A percentile compares a stretch with the other conserved stretches of the same genome.
Conservation (phyloP, 30 jellyfish, hydroid and myxozoan genomes). For the Chrysaora quinquecirrha region DNA sequence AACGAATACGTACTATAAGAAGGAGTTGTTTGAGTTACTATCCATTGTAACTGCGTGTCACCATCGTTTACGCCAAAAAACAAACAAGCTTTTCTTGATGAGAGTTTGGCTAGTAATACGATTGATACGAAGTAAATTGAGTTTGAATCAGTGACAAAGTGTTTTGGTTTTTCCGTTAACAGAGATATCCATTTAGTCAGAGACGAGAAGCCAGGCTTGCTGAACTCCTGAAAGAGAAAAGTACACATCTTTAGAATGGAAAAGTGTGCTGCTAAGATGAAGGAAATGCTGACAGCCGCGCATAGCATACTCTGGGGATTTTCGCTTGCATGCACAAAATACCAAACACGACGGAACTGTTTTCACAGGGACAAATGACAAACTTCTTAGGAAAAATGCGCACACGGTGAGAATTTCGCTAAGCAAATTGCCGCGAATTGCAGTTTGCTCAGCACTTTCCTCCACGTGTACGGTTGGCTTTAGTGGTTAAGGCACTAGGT, state of each 20-base stretch:
- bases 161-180: neutral
- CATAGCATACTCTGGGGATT: no score
- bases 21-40: neutral
- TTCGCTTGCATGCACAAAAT: no score
- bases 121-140: constrained; percentile 10
- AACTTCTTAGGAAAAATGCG: no score
- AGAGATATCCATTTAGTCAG: neutral
- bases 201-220: neutral
- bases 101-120: constrained; percentile 11
- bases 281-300: no score
- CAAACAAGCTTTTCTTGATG: neutral
- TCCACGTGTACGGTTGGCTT: no score
- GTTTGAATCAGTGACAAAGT: neutral
- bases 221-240: neutral
- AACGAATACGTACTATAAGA: constrained; percentile 10
- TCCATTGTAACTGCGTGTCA: neutral
- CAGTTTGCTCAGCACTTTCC: no score
- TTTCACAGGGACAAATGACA: no score
- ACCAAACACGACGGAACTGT: no score
- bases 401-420: neutral
- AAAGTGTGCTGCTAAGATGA: no score
- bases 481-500: no score
- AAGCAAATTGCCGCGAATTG: no score
- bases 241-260: no score
- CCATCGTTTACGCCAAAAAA: neutral